phyloP scores from a whole-genome alignment of 2,888 invertebrate species.

The Nephrotoma appendiculata region DNA sequence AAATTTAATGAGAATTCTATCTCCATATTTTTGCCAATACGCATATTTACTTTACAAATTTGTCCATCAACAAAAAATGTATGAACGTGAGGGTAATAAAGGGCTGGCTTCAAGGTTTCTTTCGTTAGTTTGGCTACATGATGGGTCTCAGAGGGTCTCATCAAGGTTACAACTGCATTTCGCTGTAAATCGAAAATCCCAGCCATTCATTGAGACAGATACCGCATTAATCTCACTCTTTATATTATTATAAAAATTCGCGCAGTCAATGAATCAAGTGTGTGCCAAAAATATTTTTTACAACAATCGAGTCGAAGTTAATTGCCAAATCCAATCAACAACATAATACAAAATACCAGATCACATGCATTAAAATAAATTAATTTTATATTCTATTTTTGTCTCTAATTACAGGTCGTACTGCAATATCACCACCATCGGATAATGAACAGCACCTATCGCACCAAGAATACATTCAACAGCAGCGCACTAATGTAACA shows the following conservation, averaged over 20 bases:
- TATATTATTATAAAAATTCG: neutral
- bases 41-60: too few relatives aligned
- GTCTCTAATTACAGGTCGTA: neutral
- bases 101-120: neutral
- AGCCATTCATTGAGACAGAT: neutral
- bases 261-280: neutral
- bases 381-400: neutral
- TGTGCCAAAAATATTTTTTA: neutral
- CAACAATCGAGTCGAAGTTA: neutral
- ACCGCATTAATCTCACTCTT: neutral
- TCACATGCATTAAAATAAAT: neutral
- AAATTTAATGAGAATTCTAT: too few relatives aligned
- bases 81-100: too few relatives aligned
- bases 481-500: constrained; percentile 16
- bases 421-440: constrained; percentile 4
- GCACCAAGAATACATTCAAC: neutral
- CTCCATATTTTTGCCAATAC: too few relatives aligned
- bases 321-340: neutral
- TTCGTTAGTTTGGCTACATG: neutral
- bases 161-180: neutral
- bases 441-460: neutral
- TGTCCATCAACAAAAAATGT: too few relatives aligned
- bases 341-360: neutral
- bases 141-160: neutral
- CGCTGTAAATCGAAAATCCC: neutral